These are phyloP conservation scores for Heliconius himera DNA, from an alignment of 1,140 invertebrate genomes.

Conservation along the genomic window DNA sequence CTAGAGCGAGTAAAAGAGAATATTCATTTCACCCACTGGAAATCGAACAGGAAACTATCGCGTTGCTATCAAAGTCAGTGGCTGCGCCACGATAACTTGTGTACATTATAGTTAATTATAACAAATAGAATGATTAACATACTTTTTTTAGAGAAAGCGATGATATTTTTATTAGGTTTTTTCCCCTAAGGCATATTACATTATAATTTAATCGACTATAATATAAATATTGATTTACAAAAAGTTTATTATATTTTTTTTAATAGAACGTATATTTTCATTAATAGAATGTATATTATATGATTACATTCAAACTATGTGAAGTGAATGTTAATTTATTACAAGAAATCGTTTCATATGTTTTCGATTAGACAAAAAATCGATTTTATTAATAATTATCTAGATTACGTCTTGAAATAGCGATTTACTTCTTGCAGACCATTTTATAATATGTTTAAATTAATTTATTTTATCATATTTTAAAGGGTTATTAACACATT, in stretches of 20 bases:
- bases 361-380: neutral
- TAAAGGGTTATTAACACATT: too few species aligned
- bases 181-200: too few species aligned
- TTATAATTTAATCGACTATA: neutral
- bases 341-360: slow-evolving; percentile 11
- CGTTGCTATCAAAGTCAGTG: too few species aligned
- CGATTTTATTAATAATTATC: slow-evolving; percentile 7
- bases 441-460: too few species aligned
- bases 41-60: too few species aligned
- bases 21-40: too few species aligned
- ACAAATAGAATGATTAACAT: neutral
- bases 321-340: slow-evolving; percentile 4
- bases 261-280: neutral
- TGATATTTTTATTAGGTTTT: neutral
- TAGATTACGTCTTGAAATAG: neutral
- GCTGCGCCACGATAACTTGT: too few species aligned
- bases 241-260: neutral
- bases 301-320: neutral
- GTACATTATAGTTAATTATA: too few species aligned
- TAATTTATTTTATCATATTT: too few species aligned
- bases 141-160: neutral
- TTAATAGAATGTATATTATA: neutral
- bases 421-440: neutral
- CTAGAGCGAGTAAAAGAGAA: too few species aligned
- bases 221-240: neutral